These are phyloP conservation scores for Brachyrhaphis roseni DNA, from an alignment of 2,797 vertebrate genomes.

Conservation along the genomic window DNA sequence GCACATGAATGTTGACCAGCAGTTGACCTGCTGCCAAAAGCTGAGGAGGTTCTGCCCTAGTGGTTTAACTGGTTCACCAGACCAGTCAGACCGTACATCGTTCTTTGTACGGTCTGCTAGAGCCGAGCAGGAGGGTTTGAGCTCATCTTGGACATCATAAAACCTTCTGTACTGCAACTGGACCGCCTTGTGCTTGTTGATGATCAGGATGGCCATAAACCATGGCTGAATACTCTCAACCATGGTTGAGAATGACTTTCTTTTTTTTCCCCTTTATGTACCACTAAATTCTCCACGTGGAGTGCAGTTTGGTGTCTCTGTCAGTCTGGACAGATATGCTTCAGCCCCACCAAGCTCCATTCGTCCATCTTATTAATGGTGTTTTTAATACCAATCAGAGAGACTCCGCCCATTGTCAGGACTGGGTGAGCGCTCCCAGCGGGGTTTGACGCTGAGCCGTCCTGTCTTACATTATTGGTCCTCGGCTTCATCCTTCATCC, in stretches of 20 bases:
- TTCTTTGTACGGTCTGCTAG: too few species aligned
- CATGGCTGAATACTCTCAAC: neutral
- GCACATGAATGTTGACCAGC: neutral
- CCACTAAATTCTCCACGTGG: neutral
- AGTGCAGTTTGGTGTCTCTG: neutral
- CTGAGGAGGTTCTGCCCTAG: too few species aligned
- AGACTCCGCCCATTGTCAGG: conserved; percentile 54
- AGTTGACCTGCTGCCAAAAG: too few species aligned
- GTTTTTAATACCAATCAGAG: conserved; percentile 66
- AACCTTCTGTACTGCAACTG: neutral
- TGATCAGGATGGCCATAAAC: too few species aligned
- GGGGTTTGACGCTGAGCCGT: conserved; percentile 59
- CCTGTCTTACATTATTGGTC: conserved; percentile 76
- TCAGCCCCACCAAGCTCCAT: conserved; percentile 36
- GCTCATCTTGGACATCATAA: neutral
- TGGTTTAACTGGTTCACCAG: too few species aligned
- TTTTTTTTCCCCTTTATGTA: neutral
- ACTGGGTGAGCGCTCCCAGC: conserved; percentile 53
- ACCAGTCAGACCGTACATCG: too few species aligned
- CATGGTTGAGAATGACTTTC: too few species aligned
- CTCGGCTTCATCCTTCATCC: conserved; percentile 70
- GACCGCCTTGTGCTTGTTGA: too few species aligned
- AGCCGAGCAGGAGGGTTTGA: neutral
- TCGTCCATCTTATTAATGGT: conserved; percentile 71
- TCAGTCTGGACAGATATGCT: conserved; percentile 3